These are phyloP conservation scores for Drosophila infuscata DNA, from an alignment of 2,888 invertebrate genomes.

Conservation along the genomic window DNA sequence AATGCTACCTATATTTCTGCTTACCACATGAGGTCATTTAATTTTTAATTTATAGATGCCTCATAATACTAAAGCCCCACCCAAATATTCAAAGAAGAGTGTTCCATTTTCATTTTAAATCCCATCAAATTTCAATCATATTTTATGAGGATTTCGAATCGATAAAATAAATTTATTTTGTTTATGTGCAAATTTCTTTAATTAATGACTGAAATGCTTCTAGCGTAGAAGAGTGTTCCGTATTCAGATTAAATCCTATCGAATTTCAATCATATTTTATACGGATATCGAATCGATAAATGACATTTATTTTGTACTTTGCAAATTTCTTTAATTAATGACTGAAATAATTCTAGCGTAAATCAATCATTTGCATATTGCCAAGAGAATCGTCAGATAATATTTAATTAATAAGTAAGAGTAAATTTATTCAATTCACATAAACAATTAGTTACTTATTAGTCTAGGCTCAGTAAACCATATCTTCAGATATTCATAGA, in stretches of 20 bases:
- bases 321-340: not conserved
- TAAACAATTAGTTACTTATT: not conserved
- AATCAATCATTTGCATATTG: not conserved
- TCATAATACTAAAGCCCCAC: not conserved
- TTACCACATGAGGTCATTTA: not conserved
- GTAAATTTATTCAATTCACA: not conserved
- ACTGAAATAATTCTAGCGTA: not conserved
- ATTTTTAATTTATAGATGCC: not conserved
- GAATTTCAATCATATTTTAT: not conserved
- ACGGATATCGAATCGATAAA: not conserved
- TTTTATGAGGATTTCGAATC: not conserved
- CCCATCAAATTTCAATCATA: not conserved
- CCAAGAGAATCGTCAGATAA: not conserved
- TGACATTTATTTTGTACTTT: not conserved
- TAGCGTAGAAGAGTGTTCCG: not conserved
- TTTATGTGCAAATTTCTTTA: not conserved
- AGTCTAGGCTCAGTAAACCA: not conserved
- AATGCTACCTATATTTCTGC: constrained; percentile 47
- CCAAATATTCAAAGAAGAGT: not conserved
- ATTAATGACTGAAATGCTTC: not conserved
- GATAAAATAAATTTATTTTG: not conserved
- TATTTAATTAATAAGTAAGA: not conserved
- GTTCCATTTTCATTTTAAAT: not conserved
- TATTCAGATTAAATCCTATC: not conserved
- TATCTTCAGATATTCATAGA: not conserved